Evolutionary conservation across 1,140 invertebrate genomes (phyloP).

Genomic region (Saccostrea cuccullata): DNA sequence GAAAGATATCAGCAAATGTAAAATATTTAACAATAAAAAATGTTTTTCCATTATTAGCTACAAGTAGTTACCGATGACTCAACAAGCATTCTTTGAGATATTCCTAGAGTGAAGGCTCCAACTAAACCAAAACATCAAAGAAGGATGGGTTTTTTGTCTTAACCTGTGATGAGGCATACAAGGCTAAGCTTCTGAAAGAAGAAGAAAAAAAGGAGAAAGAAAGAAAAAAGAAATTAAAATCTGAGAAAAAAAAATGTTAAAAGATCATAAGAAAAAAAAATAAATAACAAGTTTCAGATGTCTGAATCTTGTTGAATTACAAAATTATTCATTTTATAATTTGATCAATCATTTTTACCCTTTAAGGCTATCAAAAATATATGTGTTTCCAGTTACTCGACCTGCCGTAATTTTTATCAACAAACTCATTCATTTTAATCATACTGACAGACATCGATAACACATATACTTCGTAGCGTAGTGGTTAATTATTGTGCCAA

Average conservation of each 20-base stretch:
- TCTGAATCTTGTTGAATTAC: neutral
- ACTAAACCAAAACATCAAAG: neutral
- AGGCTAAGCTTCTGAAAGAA: neutral
- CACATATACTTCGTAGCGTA: no score
- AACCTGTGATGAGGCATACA: neutral
- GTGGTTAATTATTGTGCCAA: no score
- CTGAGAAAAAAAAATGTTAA: neutral
- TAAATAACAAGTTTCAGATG: neutral
- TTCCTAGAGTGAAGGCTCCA: neutral
- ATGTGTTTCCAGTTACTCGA: neutral
- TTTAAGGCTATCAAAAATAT: neutral
- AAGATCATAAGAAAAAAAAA: neutral
- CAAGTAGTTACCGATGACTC: neutral
- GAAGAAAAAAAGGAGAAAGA: slow-evolving; percentile 11
- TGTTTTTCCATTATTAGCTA: neutral
- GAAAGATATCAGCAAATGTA: neutral
- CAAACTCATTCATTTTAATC: no score
- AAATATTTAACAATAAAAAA: neutral
- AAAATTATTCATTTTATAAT: neutral
- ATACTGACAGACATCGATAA: no score
- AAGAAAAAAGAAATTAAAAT: neutral
- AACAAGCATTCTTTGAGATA: neutral
- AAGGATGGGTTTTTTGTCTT: neutral
- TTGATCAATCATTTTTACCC: neutral
- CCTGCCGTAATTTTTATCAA: neutral